Base-by-base conservation (phyloP, 35 echinoderm and acorn worm species). In the Amphiura filiformis region DNA sequence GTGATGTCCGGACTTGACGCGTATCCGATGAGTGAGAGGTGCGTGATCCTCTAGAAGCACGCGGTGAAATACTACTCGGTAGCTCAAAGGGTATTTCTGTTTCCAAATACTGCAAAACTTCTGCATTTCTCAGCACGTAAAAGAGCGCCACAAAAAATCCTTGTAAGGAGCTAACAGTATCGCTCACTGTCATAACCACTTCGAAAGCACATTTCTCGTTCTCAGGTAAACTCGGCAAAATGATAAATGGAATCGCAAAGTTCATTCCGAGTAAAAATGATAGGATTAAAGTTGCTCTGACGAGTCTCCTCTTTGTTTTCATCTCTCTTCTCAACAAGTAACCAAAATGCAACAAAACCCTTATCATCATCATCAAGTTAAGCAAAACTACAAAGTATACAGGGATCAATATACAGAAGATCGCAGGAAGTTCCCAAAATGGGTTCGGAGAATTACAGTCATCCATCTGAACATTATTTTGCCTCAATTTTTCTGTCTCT, bases 191-290 rank as follows among this genome's bases (percentile, higher is more conserved):
- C 7, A 13, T 15, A 11, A 70, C 28, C 1, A 70, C 26, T 30
- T 70, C 28, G 3, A 26, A 2, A 23, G 26, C 61, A 70, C 61
- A 70, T 3, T 70, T 3, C 4, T 70, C 28, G 28, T 11, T 70
- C 28, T 70, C 61, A n/a, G 28, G 7, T n/a, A 23, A 30, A 15
- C 4, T 3, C 7, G 61, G 2, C 17, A 26, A 70, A 3, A 70
- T n/a, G 61, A 70, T 70, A 3, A 70, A 1, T 15, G 61, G 61
- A 2, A 70, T 5, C 26, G 26, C 26, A 70, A 70, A 70, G 28
- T 70, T 70, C 7, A 70, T 18, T 70, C 61, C 61, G 61, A 70
- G 61, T n/a, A 70, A 70, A n/a, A 70, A 70, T n/a, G 61, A 70
- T 4, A 70, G 61, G 28, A 70, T 23, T 3, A 70, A n/a, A 70